phyloP scores from a whole-genome alignment of 2,797 vertebrate genomes.

The Rhincodon typus region DNA sequence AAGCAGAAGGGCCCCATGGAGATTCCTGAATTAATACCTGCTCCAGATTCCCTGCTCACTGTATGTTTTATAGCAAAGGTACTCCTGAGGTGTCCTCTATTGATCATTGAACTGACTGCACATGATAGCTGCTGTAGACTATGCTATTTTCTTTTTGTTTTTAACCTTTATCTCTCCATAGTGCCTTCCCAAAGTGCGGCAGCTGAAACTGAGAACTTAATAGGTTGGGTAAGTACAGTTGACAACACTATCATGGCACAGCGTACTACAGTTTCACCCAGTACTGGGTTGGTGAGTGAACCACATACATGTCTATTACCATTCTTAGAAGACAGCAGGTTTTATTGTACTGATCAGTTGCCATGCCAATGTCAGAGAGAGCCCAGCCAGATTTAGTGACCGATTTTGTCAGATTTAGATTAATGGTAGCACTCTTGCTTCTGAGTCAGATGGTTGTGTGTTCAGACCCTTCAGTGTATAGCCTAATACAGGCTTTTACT shows the following conservation, averaged over 20 bases:
- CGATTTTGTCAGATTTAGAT: background rate
- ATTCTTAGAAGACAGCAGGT: background rate
- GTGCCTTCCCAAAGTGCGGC: background rate
- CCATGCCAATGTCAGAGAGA: background rate
- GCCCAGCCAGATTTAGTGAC: background rate
- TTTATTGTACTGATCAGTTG: too few species aligned
- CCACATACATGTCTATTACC: background rate
- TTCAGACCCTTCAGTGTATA: background rate
- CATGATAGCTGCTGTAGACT: background rate
- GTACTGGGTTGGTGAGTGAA: background rate
- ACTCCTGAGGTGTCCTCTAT: background rate
- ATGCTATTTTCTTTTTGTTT: too few species aligned
- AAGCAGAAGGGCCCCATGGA: background rate
- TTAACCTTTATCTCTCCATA: background rate
- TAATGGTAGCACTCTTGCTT: background rate
- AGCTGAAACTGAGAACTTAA: background rate
- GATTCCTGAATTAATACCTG: constrained; percentile 13
- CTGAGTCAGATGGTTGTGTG: background rate
- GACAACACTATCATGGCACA: background rate
- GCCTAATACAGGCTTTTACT: background rate
- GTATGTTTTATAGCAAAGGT: background rate
- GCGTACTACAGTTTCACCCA: background rate
- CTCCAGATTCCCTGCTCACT: background rate
- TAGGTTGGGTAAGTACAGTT: background rate
- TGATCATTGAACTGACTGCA: constrained; percentile 5